These are phyloP conservation scores for Chinchilla lanigera DNA, from an alignment of 2,113 vertebrate species.

Conservation along the genomic window DNA sequence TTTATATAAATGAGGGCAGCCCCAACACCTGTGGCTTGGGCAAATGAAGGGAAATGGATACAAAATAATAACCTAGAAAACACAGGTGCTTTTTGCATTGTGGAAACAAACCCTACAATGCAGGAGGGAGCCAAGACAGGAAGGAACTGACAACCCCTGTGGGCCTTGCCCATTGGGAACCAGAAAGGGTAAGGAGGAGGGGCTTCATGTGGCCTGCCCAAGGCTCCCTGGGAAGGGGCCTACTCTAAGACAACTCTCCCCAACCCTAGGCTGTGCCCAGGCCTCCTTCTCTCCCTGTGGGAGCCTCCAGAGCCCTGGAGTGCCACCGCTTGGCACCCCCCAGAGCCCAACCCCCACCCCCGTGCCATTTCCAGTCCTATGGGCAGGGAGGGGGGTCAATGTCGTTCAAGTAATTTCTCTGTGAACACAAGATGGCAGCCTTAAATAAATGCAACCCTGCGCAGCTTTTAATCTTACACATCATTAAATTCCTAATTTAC, in stretches of 20 bases:
- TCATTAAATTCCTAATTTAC: slow-evolving; percentile 94
- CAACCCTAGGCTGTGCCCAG: background rate
- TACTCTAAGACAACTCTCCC: background rate
- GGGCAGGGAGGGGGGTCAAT: slow-evolving; percentile 82
- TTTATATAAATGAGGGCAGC: background rate
- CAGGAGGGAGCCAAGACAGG: background rate
- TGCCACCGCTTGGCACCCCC: background rate
- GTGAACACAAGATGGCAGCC: slow-evolving; percentile 92
- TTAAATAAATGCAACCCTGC: slow-evolving; percentile 90
- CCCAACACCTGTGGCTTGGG: background rate
- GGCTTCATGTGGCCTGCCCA: background rate
- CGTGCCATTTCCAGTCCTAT: slow-evolving; percentile 11
- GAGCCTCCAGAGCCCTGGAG: background rate
- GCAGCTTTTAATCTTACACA: slow-evolving; percentile 92
- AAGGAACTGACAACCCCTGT: background rate
- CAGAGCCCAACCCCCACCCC: background rate
- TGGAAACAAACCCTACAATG: background rate
- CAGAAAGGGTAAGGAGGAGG: background rate
- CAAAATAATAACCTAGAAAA: background rate
- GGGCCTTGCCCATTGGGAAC: background rate
- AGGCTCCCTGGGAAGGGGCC: slow-evolving; percentile 9
- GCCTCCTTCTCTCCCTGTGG: background rate
- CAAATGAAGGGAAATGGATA: background rate
- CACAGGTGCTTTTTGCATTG: background rate
- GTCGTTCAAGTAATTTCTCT: slow-evolving; percentile 89